These are phyloP conservation scores for Antechinus flavipes DNA, from an alignment of 2,113 vertebrate species.

Conservation along the genomic window DNA sequence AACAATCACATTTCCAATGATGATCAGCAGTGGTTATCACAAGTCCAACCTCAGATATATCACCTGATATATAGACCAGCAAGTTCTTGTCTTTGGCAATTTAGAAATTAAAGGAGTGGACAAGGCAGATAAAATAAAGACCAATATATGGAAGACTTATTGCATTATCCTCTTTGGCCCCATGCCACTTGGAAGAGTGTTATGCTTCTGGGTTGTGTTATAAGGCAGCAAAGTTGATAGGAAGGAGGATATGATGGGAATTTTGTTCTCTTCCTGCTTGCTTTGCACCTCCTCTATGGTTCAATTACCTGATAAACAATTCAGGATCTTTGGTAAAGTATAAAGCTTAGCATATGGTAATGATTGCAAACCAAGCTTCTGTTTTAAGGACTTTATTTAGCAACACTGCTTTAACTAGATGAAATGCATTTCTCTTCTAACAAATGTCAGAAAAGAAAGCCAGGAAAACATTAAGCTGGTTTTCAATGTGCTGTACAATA, in stretches of 20 bases:
- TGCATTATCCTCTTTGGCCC: not conserved
- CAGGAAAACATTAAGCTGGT: not conserved
- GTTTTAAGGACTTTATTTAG: not conserved
- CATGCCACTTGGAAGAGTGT: not conserved
- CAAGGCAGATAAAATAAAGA: not conserved
- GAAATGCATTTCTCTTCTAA: not conserved
- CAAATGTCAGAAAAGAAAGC: not conserved
- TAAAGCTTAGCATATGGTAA: not conserved
- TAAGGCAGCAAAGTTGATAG: not conserved
- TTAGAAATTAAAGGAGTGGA: not conserved
- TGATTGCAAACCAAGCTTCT: not conserved
- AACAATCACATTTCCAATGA: not conserved
- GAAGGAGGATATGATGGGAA: not conserved
- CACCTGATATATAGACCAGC: not conserved
- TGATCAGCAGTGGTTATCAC: not conserved
- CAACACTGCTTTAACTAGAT: not conserved
- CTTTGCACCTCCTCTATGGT: not conserved
- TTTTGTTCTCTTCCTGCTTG: not conserved
- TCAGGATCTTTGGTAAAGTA: not conserved
- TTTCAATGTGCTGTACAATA: not conserved
- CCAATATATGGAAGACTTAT: not conserved
- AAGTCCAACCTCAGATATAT: not conserved
- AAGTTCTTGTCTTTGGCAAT: not conserved
- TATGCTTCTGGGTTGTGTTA: not conserved
- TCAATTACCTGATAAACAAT: not conserved